Evolutionary conservation across 2,888 invertebrate genomes (phyloP).

Genomic region (Mesorhabditis spiculigera): DNA sequence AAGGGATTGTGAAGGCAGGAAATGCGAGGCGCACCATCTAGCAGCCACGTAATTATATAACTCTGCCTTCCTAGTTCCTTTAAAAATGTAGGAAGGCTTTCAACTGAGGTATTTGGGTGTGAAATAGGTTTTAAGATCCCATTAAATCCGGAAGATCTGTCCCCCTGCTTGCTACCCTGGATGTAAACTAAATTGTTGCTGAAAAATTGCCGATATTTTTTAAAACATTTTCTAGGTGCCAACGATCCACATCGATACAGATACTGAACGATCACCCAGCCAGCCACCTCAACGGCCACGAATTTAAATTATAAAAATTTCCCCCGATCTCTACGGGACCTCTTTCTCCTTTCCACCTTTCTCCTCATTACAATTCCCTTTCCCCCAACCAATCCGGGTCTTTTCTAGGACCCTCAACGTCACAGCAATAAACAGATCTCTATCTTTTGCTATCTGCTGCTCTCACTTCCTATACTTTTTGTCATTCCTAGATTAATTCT

Average conservation of each 20-base stretch:
- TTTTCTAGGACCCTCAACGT: too few species aligned
- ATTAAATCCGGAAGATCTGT: background rate
- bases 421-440: background rate
- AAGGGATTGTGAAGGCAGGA: too few species aligned
- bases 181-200: too few species aligned
- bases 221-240: background rate
- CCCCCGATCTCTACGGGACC: background rate
- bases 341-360: background rate
- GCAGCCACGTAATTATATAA: background rate
- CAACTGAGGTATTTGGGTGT: too few species aligned
- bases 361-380: background rate
- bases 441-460: background rate
- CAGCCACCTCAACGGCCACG: background rate
- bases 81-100: background rate
- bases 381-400: background rate
- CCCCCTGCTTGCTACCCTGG: background rate
- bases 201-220: background rate
- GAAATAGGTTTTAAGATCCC: too few species aligned
- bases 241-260: conserved; percentile 2
- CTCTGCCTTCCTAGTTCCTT: background rate
- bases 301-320: background rate
- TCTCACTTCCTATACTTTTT: too few species aligned
- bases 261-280: background rate
- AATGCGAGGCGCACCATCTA: background rate
- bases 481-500: too few species aligned